A percentile compares a stretch with the other conserved stretches of the same genome.
Conservation (phyloP, 1,140 invertebrate genomes). For the Bombus pascuorum region DNA sequence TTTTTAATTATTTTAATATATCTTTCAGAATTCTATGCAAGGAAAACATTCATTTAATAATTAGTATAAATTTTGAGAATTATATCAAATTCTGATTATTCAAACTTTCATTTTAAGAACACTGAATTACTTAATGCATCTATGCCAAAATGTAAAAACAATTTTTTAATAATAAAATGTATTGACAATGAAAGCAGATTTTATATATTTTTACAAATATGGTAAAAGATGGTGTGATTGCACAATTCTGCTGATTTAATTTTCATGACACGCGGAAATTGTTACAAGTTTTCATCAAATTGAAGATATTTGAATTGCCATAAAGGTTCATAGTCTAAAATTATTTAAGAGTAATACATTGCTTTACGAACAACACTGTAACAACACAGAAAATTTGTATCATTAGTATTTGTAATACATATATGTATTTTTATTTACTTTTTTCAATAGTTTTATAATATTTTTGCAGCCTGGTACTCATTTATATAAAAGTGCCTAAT, state of each 20-base stretch:
- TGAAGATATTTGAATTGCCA: not conserved
- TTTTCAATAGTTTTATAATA: not conserved
- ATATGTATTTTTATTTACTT: constrained; percentile 19
- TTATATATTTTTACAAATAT: not conserved
- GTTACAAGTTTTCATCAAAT: not conserved
- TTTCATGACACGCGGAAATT: not conserved
- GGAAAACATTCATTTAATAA: not conserved
- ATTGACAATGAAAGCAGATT: not conserved
- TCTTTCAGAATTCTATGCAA: not conserved
- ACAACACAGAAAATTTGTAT: constrained; percentile 34
- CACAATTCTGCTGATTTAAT: not conserved
- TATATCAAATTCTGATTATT: constrained; percentile 17
- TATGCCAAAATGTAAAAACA: not conserved
- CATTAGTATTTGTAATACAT: constrained; percentile 48
- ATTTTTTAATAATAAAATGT: not conserved
- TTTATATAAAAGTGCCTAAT: constrained; percentile 38
- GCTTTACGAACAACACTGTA: constrained; percentile 6
- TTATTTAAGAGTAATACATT: constrained; percentile 1
- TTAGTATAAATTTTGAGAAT: not conserved
- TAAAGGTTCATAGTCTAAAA: not conserved
- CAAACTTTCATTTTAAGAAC: constrained; percentile 1
- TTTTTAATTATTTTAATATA: constrained; percentile 1
- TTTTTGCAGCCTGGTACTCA: constrained; percentile 30
- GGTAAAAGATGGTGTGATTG: not conserved
- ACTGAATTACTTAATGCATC: not conserved